Base-by-base conservation (phyloP, 2,888 invertebrate species). In the Leucophora obtusa region DNA sequence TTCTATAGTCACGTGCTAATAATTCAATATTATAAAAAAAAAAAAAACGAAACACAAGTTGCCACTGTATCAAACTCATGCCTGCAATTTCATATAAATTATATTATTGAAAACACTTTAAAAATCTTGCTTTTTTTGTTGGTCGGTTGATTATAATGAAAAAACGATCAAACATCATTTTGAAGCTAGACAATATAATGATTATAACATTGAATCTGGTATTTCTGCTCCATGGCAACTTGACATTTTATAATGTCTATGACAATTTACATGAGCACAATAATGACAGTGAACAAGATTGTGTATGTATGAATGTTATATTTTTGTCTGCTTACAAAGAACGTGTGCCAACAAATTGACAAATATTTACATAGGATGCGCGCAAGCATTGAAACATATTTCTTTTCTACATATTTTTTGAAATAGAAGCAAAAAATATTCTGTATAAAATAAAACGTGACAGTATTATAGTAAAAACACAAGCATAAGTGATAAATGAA, bases 331-430 rank as follows among this genome's bases (percentile, higher is more conserved):
- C 83, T 83, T 18, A 15, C 56, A 50, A 70, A 54, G 63, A 86
- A 87, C 85, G 85, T 86, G 87, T 83, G 86, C 86, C 86, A 87
- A 88, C 87, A 87, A 88, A 87, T 87, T 87, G 87, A 85, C 88
- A 87, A 87, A 87, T 87, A 87, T 87, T 88, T 88, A 83, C 84
- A 87, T 86, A 87, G 87, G 88, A 88, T 87, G 79, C 70, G 66
- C 54, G 21, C 62, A 47, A 21, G 8, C 50, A 47, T 24, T 51
- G 18, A 53, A 35, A 65, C 43, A n/a, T 7, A 3, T 47, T 47
- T 47, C n/a, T 43, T 47, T 47, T n/a, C n/a, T 38, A 11, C 14
- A 38, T 28, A 28, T 7, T 28, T 28, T 28, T 28, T 28, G 28
- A 6, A 28, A 28, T 6, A 28, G 28, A 17, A 50, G 38, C 10